Percentiles rank a stretch among this genome's conserved stretches.
These are phyloP conservation scores for Coelopa frigida DNA, from an alignment of 1,140 invertebrate species.

Conservation along the genomic window DNA sequence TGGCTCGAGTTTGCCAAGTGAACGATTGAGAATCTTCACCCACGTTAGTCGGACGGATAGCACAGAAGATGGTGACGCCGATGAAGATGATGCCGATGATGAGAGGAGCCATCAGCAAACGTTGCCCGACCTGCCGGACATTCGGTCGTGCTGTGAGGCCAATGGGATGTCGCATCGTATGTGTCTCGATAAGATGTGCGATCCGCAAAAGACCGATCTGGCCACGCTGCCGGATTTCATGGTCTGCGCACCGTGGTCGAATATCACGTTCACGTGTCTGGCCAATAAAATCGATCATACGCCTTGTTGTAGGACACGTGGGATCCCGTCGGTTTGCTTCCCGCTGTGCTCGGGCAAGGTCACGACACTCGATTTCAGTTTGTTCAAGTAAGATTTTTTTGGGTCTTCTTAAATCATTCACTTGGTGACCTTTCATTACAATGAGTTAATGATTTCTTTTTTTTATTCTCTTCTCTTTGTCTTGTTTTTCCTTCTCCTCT, in stretches of 20 bases:
- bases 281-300: conserved; percentile 74
- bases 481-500: neutral
- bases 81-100: conserved; percentile 22
- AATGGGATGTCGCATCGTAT: conserved; percentile 64
- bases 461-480: neutral
- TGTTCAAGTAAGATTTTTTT: conserved; percentile 68
- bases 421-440: neutral
- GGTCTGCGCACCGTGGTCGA: conserved; percentile 78
- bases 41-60: conserved; percentile 29
- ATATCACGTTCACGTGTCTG: conserved; percentile 68
- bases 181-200: conserved; percentile 71
- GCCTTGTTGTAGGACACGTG: conserved; percentile 65
- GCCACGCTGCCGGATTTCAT: conserved; percentile 65
- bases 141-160: conserved; percentile 60
- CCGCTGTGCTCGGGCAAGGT: conserved; percentile 70
- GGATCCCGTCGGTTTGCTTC: conserved; percentile 64
- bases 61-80: conserved; percentile 20
- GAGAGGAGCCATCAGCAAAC: conserved; percentile 24
- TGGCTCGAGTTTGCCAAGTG: conserved; percentile 66
- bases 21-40: conserved; percentile 50
- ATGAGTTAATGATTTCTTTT: neutral
- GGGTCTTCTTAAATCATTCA: neutral
- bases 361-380: conserved; percentile 67
- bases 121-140: conserved; percentile 55
- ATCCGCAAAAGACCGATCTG: conserved; percentile 57